Base-by-base conservation (phyloP, 2,888 invertebrate species). In the Ophioninae sp. region DNA sequence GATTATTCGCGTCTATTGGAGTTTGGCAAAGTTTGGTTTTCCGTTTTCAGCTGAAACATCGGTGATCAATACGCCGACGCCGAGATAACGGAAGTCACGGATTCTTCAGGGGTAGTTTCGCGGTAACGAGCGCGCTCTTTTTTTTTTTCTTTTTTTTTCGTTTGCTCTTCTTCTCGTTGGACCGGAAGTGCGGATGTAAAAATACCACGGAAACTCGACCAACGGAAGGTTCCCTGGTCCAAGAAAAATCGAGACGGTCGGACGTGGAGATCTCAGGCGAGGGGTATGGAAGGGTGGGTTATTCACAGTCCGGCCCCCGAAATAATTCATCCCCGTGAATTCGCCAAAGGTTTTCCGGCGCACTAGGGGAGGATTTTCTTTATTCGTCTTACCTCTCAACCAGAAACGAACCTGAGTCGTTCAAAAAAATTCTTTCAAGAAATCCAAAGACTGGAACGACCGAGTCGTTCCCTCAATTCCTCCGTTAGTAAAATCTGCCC, bases 291-390 rank as follows among this genome's bases (percentile, higher is more conserved):
- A 3, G 67, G 17, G 78, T 58, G 61, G 79, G 51, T 37, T 59
- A 72, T 65, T 68, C 59, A 59, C 67, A 76, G 39, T 39, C 44
- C 44, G 69, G 51, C 61, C 51, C 76, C 69, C 68, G 82, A 69
- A 82, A 82, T 82, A 82, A 82, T 82, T 82, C 74, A 82, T 78
- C 56, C 68, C 78, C 64, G 58, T 41, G 58, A 56, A 82, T 71
- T 51, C 72, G 17, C 51, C 74, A 44, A 75, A 64, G 51, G 20
- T 64, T 75, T 58, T 30, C 67, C 17, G 17, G 61, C 59, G 51
- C 59, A 44, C 17, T 72, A 10, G 39, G 39, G 61, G 17, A 39
- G 51, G 37, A 30, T 51, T 58, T 71, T 65, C 39, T 56, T 41
- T 75, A 56, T 63, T 41, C 13, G 22, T 22, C 10, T 23, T 39